These are phyloP conservation scores for Pyxicephalus adspersus DNA, from an alignment of 2,113 vertebrate genomes.

Conservation along the genomic window DNA sequence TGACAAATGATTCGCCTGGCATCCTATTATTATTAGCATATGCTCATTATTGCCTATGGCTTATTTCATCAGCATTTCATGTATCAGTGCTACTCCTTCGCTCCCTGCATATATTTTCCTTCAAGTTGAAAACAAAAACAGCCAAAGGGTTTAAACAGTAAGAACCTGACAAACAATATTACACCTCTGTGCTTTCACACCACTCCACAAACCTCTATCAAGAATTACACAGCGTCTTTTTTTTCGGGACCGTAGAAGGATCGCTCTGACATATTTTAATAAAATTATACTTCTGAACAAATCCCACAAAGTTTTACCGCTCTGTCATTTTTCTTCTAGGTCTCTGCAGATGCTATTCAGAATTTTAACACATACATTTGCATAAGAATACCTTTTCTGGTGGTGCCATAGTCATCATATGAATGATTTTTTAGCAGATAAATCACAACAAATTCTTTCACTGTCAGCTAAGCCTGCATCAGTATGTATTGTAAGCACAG, in stretches of 20 bases:
- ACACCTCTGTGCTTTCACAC: slow-evolving; percentile 29
- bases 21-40: slow-evolving; percentile 35
- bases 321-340: slow-evolving; percentile 62
- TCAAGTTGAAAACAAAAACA: slow-evolving; percentile 41
- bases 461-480: not conserved
- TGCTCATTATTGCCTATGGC: slow-evolving; percentile 33
- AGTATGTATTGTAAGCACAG: not conserved
- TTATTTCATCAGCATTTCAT: slow-evolving; percentile 1
- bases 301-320: slow-evolving; percentile 60
- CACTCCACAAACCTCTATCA: slow-evolving; percentile 29
- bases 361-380: slow-evolving; percentile 72
- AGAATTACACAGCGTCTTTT: slow-evolving; percentile 27
- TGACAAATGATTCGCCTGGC: slow-evolving; percentile 6
- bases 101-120: slow-evolving; percentile 3
- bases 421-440: slow-evolving; percentile 63
- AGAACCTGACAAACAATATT: slow-evolving; percentile 37
- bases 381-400: slow-evolving; percentile 68
- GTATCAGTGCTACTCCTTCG: not conserved
- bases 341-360: slow-evolving; percentile 65
- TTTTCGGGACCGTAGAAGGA: slow-evolving; percentile 21
- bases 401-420: slow-evolving; percentile 59
- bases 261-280: slow-evolving; percentile 52
- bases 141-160: slow-evolving; percentile 32
- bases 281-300: slow-evolving; percentile 64
- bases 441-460: slow-evolving; percentile 48